Base-by-base conservation (phyloP, 2,113 vertebrate species). In the Sciurus niger region DNA sequence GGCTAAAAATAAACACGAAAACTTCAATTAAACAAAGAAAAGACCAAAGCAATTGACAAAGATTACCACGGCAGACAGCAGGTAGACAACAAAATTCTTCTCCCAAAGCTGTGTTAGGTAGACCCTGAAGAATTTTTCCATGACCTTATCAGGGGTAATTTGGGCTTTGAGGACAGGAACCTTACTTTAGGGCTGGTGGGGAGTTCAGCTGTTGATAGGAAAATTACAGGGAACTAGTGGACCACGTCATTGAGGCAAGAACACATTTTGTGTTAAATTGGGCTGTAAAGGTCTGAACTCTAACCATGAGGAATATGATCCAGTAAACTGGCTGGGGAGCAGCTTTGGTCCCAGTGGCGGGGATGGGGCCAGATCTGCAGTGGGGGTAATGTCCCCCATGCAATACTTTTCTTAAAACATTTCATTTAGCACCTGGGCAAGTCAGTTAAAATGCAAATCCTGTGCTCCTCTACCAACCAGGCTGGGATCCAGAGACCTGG, bases 201-300 rank as follows among this genome's bases (percentile, higher is more conserved):
- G 90, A 96, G 96, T 91, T 97, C 93, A 91, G 74, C 0, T 93
- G 96, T 95, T 98, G 97, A 97, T 98, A 96, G 97, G 96, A 98
- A 97, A 96, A 96, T 98, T 97, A 98, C 91, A 97, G 96, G 79
- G 97, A 93, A 46, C 78, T 65, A 65, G 85, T 63, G 18, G 11
- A 95, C 74, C 86, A 94, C 68, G 93, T 97, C 97, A 97, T 17
- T 97, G 97, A 96, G 97, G 93, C 78, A 97, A 97, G 83, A 96
- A 96, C 97, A 97, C 96, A 96, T 97, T 94, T 96, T 93, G 96
- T 97, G 96, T 95, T 97, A 96, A 98, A 95, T 96, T 96, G 91
- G 82, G 89, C 94, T 94, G 43, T 90, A 96, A 94, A 89, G 95
- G 85, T 96, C 95, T 96, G 89, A 96, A 93, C 84, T 63, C 1